Base-by-base conservation (phyloP, 2,113 vertebrate genomes). In the Cheirogaleus medius region DNA sequence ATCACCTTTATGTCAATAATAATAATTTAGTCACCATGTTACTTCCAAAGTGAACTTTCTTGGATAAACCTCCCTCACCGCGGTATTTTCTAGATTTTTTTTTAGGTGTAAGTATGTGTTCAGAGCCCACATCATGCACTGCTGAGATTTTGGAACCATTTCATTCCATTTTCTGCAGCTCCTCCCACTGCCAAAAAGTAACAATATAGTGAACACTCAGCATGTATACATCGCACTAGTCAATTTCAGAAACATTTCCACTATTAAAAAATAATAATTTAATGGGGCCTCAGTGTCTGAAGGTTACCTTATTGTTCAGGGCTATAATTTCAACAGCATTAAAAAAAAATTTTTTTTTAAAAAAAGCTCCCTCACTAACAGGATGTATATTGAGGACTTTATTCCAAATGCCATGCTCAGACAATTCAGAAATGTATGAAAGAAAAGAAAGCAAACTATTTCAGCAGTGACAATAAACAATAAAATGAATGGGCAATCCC, bases 181-280 rank as follows among this genome's bases (percentile, higher is more conserved):
- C 95, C 86, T 97, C 95, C 93, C n/a, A 0, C 91, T 93, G 68
- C 89, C 1, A 1, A 69, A 97, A 98, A 90, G 86, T 89, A 98
- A 96, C 56, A 97, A 97, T 69, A 81, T 3, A 68, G 64, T 20
- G 71, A 68, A 47, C 76, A 39, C n/a, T 88, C 94, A 93, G 97
- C 85, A 15, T 73, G 95, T 60, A 12, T 71, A 82, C 77, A n/a
- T 97, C 86, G 92, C 42, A 97, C 87, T 58, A 91, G 76, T 94
- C 95, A 91, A 47, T 34, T 98, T 97, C 90, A 64, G 94, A 78
- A 98, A 91, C 68, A 77, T 76, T 96, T 97, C 87, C 96, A 93
- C 96, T 96, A 97, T 94, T 97, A 98, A 98, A 98, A 98, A 96
- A 97, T 87, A 97, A 96, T 81, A 96, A 97, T 98, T 96, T 97